Percentiles rank a stretch among this genome's conserved stretches.
phyloP scores from a whole-genome alignment of 2,113 vertebrate species.

The Charina bottae region DNA sequence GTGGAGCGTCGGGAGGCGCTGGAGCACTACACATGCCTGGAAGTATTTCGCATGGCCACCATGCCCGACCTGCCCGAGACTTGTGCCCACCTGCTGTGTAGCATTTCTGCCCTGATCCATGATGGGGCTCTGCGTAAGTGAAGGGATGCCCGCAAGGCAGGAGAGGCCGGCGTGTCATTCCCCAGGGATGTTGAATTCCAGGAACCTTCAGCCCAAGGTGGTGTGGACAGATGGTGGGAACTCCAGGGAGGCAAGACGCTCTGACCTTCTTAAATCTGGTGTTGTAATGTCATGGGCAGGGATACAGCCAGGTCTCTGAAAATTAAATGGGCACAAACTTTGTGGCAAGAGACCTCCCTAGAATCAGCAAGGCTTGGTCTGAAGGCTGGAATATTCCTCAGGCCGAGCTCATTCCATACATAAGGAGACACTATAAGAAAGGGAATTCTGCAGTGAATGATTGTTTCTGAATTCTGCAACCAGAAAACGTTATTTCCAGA shows the following conservation, averaged over 20 bases:
- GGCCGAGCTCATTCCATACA: background rate
- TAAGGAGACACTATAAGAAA: background rate
- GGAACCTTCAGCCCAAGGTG: background rate
- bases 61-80: conserved; percentile 75
- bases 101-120: conserved; percentile 81
- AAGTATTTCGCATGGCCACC: conserved; percentile 79
- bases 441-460: background rate
- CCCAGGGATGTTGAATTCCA: background rate
- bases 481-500: background rate
- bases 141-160: fast-evolving
- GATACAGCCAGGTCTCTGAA: background rate
- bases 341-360: background rate
- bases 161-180: background rate
- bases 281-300: background rate
- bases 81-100: conserved; percentile 82
- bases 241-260: background rate
- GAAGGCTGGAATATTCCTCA: background rate
- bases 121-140: conserved; percentile 81
- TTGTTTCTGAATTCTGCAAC: background rate
- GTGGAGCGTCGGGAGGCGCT: conserved; percentile 75
- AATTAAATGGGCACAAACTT: background rate
- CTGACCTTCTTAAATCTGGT: fast-evolving
- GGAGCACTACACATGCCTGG: conserved; percentile 81
- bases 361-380: background rate
- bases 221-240: background rate